Percentiles rank a stretch among this genome's conserved stretches.
Evolutionary conservation across 2,797 vertebrate genomes (phyloP).

Genomic region (Triplophysa bombifrons): DNA sequence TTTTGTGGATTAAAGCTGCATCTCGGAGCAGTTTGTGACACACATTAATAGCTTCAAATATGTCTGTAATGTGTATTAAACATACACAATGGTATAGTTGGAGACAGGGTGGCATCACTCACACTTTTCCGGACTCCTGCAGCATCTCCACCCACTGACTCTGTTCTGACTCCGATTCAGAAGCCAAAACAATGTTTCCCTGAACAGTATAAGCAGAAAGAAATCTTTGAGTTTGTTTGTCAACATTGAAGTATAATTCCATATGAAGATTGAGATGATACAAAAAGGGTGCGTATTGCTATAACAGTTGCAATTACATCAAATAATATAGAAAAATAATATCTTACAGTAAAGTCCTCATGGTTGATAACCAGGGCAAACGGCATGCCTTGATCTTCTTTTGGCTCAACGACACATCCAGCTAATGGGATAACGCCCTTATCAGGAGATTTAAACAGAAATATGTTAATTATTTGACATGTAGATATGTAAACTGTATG

Average conservation of each 20-base stretch:
- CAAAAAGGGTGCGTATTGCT: background rate
- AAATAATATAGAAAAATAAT: background rate
- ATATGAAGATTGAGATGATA: background rate
- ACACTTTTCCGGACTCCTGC: conserved; percentile 98
- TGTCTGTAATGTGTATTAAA: too few relatives aligned
- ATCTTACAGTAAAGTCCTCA: conserved; percentile 91
- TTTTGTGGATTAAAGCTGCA: too few relatives aligned
- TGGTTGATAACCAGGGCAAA: conserved; percentile 91
- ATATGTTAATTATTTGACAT: background rate
- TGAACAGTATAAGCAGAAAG: conserved; percentile 58
- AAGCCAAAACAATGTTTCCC: conserved; percentile 91
- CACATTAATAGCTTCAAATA: background rate
- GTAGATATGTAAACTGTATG: too few relatives aligned
- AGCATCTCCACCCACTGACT: conserved; percentile 95
- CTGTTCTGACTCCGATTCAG: conserved; percentile 90
- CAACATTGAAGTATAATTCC: background rate
- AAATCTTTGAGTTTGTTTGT: background rate
- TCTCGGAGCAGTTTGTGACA: too few relatives aligned
- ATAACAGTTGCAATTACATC: background rate
- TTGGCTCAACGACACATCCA: conserved; percentile 89
- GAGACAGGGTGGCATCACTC: conserved; percentile 64
- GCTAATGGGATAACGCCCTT: conserved; percentile 95
- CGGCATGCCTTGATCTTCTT: conserved; percentile 90
- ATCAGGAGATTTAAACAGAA: conserved; percentile 30
- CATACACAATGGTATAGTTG: background rate